Evolutionary conservation across 2,113 vertebrate species (phyloP).

Genomic region (Erythrocebus patas): DNA sequence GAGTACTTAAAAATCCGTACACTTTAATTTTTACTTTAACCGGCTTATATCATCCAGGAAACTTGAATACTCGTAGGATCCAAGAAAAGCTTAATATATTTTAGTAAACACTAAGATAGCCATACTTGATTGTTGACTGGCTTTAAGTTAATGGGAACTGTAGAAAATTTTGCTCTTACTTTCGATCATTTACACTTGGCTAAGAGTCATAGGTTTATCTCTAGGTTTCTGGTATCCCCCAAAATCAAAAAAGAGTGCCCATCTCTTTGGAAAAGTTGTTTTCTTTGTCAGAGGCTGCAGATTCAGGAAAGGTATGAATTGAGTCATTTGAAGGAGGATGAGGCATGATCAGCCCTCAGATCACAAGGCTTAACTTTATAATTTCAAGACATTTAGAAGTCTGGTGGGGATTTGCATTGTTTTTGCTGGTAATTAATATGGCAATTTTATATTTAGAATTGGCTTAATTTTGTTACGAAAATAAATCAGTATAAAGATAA

Average conservation of each 20-base stretch:
- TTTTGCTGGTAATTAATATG: neutral
- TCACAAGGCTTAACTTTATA: neutral
- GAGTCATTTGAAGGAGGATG: neutral
- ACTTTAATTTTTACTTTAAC: slow-evolving; percentile 37
- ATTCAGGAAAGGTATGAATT: neutral
- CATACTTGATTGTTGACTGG: neutral
- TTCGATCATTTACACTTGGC: neutral
- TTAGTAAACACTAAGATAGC: neutral
- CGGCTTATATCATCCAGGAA: neutral
- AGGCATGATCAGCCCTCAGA: neutral
- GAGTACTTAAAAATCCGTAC: neutral
- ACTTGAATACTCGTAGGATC: neutral
- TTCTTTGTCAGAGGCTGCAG: neutral
- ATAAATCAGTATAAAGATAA: slow-evolving; percentile 30
- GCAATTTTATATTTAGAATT: neutral
- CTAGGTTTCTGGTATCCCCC: neutral
- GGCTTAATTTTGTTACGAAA: slow-evolving; percentile 33
- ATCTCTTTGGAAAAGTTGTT: neutral
- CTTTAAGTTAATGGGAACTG: neutral
- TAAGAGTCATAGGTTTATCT: neutral
- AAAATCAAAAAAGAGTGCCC: neutral
- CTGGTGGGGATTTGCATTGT: neutral
- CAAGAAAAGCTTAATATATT: neutral
- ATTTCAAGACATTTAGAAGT: slow-evolving; percentile 3
- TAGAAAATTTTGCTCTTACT: neutral